Percentiles rank a stretch among this genome's conserved stretches.
Evolutionary conservation across 2,888 invertebrate species (phyloP).

Genomic region (Eilema griseolum): DNA sequence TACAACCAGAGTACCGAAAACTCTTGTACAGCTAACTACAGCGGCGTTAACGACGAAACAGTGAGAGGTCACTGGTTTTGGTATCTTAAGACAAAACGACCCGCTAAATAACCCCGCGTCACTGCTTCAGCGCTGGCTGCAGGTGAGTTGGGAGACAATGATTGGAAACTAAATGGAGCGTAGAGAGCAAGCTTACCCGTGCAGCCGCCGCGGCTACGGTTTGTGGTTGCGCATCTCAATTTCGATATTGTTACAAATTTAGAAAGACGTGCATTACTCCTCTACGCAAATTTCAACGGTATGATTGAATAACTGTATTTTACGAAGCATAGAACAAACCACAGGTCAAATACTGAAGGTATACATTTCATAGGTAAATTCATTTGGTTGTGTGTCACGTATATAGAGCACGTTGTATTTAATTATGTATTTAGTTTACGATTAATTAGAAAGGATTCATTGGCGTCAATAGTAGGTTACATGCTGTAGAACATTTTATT

Average conservation of each 20-base stretch:
- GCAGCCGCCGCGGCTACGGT: constrained; percentile 69
- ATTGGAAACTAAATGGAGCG: constrained; percentile 69
- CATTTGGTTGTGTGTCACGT: constrained; percentile 26
- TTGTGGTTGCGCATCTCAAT: constrained; percentile 68
- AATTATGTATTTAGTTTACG: constrained; percentile 31
- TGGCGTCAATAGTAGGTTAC: constrained; percentile 17
- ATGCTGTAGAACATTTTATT: constrained; percentile 15
- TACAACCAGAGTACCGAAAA: neutral
- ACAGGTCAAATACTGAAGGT: constrained; percentile 59
- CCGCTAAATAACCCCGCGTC: neutral
- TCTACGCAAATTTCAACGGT: constrained; percentile 63
- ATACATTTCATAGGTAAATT: constrained; percentile 32
- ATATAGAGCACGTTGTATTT: constrained; percentile 26
- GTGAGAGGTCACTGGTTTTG: neutral
- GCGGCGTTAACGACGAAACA: neutral
- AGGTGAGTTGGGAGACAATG: constrained; percentile 44
- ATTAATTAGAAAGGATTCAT: constrained; percentile 27
- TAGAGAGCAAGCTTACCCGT: constrained; percentile 60
- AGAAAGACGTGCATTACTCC: constrained; percentile 73
- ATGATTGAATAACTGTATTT: constrained; percentile 76
- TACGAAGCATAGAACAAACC: constrained; percentile 45
- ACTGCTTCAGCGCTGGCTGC: constrained; percentile 12
- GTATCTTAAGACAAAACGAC: neutral
- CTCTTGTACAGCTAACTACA: neutral
- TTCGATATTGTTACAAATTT: constrained; percentile 66